A percentile compares a stretch with the other conserved stretches of the same genome.
Evolutionary conservation across 2,888 invertebrate genomes (phyloP).

Genomic region (Syritta pipiens): DNA sequence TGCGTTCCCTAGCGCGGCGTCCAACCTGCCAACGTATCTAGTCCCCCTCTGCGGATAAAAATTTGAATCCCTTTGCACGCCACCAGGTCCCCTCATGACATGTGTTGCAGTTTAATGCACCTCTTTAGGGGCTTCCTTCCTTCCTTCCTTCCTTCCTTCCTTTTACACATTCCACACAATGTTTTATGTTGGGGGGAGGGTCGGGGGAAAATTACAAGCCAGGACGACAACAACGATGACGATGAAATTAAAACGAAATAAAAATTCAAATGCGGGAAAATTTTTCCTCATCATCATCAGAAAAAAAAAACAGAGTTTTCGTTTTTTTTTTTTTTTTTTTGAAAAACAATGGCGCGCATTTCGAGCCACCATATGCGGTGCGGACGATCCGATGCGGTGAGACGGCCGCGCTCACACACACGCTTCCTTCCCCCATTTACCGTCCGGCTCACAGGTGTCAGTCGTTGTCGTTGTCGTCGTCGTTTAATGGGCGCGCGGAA

Average conservation of each 20-base stretch:
- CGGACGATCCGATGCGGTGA: no score
- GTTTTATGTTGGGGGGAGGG: no score
- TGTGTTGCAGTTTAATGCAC: slow-evolving; percentile 34
- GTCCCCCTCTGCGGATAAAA: no score
- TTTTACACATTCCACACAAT: no score
- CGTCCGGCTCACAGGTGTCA: slow-evolving; percentile 35
- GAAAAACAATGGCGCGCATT: slow-evolving; percentile 20
- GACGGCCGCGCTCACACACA: background rate
- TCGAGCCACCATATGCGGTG: no score
- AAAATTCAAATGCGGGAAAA: slow-evolving; percentile 50
- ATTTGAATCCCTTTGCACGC: no score
- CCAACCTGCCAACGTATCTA: no score
- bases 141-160: background rate
- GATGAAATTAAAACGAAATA: slow-evolving; percentile 11
- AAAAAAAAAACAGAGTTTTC: no score
- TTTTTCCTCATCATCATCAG: no score
- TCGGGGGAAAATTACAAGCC: slow-evolving; percentile 17
- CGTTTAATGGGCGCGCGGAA: slow-evolving; percentile 30
- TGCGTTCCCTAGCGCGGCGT: no score
- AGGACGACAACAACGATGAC: slow-evolving; percentile 37
- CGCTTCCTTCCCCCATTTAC: slow-evolving; percentile 22
- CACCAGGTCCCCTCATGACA: slow-evolving; percentile 8
- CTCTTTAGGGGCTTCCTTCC: slow-evolving; percentile 23
- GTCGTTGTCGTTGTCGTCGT: slow-evolving; percentile 4
- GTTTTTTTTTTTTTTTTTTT: background rate